These are phyloP conservation scores for Drosophila barbarae DNA, from an alignment of 2,888 invertebrate species.

Conservation along the genomic window DNA sequence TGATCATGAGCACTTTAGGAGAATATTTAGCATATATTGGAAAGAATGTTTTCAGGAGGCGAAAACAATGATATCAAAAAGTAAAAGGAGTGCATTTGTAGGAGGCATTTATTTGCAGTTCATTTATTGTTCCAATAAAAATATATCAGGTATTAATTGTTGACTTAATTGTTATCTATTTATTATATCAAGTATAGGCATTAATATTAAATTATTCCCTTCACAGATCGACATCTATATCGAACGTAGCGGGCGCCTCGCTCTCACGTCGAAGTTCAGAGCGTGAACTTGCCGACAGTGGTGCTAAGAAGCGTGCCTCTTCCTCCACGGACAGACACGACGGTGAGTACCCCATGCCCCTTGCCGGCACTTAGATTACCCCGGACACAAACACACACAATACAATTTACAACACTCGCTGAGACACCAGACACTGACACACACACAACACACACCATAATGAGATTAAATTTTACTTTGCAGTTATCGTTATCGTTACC, in stretches of 20 bases:
- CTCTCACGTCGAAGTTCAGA: constrained; percentile 92
- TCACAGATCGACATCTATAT: constrained; percentile 90
- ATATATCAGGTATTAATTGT: too few relatives aligned
- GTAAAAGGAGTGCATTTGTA: background rate
- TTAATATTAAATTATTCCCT: background rate
- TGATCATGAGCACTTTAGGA: background rate
- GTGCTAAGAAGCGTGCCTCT: constrained; percentile 86
- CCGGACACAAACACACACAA: constrained; percentile 24
- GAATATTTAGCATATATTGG: background rate
- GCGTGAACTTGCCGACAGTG: constrained; percentile 86
- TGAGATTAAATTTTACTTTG: constrained; percentile 64
- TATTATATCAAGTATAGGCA: background rate
- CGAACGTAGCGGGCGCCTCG: constrained; percentile 91
- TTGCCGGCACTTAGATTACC: constrained; percentile 35
- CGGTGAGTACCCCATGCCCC: constrained; percentile 79
- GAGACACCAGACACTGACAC: constrained; percentile 20
- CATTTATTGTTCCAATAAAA: background rate
- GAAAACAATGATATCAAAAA: background rate
- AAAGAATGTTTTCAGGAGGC: background rate
- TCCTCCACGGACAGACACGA: constrained; percentile 87
- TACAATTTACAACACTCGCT: constrained; percentile 24
- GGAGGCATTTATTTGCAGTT: background rate
- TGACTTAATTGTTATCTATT: background rate
- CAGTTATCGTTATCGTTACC: constrained; percentile 58
- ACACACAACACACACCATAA: constrained; percentile 42